phyloP scores from a whole-genome alignment of 1,140 invertebrate genomes.

The Andricus grossulariae region DNA sequence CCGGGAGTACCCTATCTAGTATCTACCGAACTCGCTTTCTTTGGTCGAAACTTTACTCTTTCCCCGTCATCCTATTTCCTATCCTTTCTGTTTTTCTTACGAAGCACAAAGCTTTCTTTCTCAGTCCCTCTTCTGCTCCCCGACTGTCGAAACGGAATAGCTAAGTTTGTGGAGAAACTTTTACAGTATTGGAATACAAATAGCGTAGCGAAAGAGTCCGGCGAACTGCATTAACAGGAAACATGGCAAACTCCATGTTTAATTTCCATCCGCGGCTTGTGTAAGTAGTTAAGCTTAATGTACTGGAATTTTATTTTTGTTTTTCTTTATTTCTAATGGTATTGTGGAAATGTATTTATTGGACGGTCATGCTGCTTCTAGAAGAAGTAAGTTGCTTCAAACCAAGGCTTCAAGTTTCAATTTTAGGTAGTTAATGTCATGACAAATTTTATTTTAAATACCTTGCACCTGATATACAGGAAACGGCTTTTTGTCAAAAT shows the following conservation, averaged over 20 bases:
- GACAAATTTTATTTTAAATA: no score
- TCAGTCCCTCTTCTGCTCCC: neutral
- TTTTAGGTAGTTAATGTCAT: neutral
- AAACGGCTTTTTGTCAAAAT: no score
- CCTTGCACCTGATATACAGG: no score
- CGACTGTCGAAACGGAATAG: slow-evolving; percentile 13
- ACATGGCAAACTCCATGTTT: slow-evolving; percentile 29
- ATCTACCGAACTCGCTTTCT: slow-evolving; percentile 9
- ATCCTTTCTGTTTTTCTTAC: slow-evolving; percentile 27
- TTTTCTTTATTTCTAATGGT: slow-evolving; percentile 14
- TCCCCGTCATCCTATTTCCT: slow-evolving; percentile 37
- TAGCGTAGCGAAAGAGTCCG: slow-evolving; percentile 24
- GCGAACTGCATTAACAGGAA: slow-evolving; percentile 25
- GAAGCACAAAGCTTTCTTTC: neutral
- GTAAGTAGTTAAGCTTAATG: slow-evolving; percentile 28
- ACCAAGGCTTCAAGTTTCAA: neutral
- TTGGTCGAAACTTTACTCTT: slow-evolving; percentile 49
- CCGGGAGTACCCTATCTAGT: slow-evolving; percentile 38
- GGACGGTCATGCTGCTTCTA: slow-evolving; percentile 6
- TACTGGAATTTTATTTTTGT: slow-evolving; percentile 18
- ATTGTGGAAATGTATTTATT: slow-evolving; percentile 8
- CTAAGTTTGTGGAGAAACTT: slow-evolving; percentile 16
- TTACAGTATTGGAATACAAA: slow-evolving; percentile 25
- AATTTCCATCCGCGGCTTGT: slow-evolving; percentile 29
- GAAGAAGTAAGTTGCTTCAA: neutral